phyloP scores from a whole-genome alignment of 2,113 vertebrate species.

The Apteryx owenii region DNA sequence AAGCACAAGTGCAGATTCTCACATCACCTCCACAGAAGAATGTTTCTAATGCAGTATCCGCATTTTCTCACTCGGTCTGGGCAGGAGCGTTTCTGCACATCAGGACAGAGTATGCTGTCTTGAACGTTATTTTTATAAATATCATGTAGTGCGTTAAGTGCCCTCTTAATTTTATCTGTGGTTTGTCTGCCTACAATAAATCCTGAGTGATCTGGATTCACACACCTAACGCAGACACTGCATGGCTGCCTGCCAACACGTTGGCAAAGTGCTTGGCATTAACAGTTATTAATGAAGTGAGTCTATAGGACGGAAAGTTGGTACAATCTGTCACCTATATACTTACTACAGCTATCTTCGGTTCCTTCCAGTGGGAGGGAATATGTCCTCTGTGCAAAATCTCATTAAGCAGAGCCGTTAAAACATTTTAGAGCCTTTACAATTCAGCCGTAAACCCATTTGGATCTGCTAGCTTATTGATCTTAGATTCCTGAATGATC shows the following conservation, averaged over 20 bases:
- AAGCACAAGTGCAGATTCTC: background rate
- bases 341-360: background rate
- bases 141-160: background rate
- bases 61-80: rapidly evolving
- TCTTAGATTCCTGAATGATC: background rate
- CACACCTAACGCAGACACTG: rapidly evolving
- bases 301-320: background rate
- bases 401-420: background rate
- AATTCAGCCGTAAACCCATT: background rate
- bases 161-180: background rate
- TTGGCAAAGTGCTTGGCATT: background rate
- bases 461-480: background rate
- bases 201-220: background rate
- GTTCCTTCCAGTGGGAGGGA: background rate
- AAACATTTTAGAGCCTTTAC: background rate
- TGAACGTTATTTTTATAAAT: background rate
- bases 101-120: background rate
- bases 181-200: background rate
- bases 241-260: background rate
- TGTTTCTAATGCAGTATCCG: background rate
- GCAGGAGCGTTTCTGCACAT: background rate
- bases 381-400: background rate
- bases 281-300: background rate
- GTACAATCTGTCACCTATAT: background rate
- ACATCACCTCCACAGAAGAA: background rate